These are phyloP conservation scores for Meandrusa payeni DNA, from an alignment of 2,888 invertebrate species.

Conservation along the genomic window DNA sequence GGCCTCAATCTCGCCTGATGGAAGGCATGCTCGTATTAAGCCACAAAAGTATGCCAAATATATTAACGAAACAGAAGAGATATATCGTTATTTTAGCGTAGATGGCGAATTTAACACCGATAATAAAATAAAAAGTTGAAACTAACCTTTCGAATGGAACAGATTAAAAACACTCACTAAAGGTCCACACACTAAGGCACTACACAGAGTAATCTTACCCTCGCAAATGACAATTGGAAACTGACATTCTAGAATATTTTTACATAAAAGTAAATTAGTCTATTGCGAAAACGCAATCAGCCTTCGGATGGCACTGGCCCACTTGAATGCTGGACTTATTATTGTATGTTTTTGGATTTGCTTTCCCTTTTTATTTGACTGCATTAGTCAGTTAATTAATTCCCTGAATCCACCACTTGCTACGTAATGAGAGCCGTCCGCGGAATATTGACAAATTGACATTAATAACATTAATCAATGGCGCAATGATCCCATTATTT, in stretches of 20 bases:
- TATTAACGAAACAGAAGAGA: no score
- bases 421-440: background rate
- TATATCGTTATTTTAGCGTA: no score
- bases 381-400: slow-evolving; percentile 8
- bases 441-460: slow-evolving; percentile 3
- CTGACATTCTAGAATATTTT: slow-evolving; percentile 38
- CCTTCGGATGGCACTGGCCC: slow-evolving; percentile 42
- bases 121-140: background rate
- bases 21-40: no score
- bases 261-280: slow-evolving; percentile 45
- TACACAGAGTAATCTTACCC: slow-evolving; percentile 13
- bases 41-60: no score
- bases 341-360: slow-evolving; percentile 1
- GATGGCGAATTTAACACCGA: no score
- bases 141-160: slow-evolving; percentile 10
- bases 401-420: background rate
- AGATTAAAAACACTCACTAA: background rate
- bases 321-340: slow-evolving; percentile 27
- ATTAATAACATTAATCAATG: background rate
- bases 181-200: background rate
- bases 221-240: slow-evolving; percentile 35
- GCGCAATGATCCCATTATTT: no score
- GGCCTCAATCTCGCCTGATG: no score
- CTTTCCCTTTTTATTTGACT: slow-evolving; percentile 22
- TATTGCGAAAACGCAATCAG: slow-evolving; percentile 45